Evolutionary conservation across 2,797 vertebrate genomes (phyloP).

Genomic region (Platyrinchus mystaceus): DNA sequence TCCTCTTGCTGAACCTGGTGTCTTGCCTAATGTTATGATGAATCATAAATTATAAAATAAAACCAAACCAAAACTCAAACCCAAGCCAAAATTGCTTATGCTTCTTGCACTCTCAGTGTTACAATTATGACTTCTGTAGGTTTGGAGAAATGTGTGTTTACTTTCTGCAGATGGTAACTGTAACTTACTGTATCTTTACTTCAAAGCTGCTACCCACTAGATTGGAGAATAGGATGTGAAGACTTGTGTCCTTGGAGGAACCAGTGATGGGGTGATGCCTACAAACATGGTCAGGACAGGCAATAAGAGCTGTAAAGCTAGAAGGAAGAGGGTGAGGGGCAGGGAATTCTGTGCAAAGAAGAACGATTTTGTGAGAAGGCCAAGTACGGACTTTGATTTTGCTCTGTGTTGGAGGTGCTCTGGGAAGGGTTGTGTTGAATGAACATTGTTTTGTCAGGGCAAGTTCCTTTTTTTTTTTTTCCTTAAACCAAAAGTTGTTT

Average conservation of each 20-base stretch:
- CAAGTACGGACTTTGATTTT: background rate
- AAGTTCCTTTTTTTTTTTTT: background rate
- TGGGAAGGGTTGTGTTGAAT: background rate
- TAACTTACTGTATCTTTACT: background rate
- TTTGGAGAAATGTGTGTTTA: background rate
- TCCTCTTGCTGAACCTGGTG: background rate
- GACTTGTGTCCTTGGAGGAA: background rate
- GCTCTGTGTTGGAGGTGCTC: background rate
- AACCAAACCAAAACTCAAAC: background rate
- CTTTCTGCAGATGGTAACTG: background rate
- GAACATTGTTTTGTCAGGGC: background rate
- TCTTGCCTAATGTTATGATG: background rate
- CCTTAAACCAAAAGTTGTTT: background rate
- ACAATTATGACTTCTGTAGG: background rate
- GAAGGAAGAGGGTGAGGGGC: background rate
- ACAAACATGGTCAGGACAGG: background rate
- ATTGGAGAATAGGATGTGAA: background rate
- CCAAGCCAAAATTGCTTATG: background rate
- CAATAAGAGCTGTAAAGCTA: background rate
- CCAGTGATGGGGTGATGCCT: background rate
- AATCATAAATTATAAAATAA: background rate
- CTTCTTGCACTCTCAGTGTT: background rate
- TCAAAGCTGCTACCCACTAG: background rate
- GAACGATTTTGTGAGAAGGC: background rate
- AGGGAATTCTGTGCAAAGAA: background rate